phyloP scores from a whole-genome alignment of 2,113 vertebrate genomes.

The Ondatra zibethicus region DNA sequence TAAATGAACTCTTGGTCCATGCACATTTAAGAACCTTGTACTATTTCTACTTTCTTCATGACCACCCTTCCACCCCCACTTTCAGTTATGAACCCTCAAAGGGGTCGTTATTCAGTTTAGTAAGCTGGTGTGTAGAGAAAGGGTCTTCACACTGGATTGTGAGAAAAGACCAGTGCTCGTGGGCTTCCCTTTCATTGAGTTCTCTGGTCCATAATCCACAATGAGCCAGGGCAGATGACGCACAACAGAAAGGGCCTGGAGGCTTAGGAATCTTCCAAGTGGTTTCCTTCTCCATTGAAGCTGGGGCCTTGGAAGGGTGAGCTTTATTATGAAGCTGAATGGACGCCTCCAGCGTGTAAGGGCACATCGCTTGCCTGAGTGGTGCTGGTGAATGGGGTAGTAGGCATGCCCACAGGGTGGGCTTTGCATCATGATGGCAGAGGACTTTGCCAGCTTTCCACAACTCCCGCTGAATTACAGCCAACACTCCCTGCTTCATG shows the following conservation, averaged over 20 bases:
- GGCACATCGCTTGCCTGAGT: background rate
- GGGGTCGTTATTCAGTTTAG: background rate
- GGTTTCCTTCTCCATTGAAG: background rate
- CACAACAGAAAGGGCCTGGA: background rate
- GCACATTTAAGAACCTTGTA: background rate
- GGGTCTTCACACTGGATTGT: background rate
- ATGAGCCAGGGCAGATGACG: too few relatives aligned
- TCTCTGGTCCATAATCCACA: background rate
- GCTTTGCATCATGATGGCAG: background rate
- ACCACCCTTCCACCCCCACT: too few relatives aligned
- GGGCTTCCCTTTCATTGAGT: background rate
- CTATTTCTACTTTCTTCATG: background rate
- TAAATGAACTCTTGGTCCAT: background rate
- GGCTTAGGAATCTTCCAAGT: background rate
- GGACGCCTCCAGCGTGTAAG: background rate
- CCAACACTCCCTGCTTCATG: background rate
- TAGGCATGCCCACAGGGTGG: background rate
- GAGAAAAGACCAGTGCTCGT: background rate
- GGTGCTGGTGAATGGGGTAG: background rate
- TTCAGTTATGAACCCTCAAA: too few relatives aligned
- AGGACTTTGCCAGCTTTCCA: background rate
- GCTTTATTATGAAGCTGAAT: background rate
- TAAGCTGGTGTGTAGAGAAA: background rate
- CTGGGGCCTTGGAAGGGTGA: background rate
- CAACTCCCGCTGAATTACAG: background rate